Evolutionary conservation across 2,888 invertebrate genomes (phyloP).

Genomic region (Choristoneura rosaceana): DNA sequence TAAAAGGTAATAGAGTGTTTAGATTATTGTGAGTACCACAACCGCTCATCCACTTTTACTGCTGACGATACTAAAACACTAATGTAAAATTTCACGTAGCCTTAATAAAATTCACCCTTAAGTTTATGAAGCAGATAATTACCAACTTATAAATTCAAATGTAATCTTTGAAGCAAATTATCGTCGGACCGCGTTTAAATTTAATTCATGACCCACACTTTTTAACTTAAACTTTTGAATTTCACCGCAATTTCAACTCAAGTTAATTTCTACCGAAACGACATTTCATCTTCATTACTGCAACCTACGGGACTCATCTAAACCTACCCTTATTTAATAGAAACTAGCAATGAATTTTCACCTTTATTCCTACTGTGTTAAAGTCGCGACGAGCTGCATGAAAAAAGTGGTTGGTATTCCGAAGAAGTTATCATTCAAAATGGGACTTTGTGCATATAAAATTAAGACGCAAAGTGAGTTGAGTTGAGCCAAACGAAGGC

Average conservation of each 20-base stretch:
- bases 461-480: slow-evolving; percentile 11
- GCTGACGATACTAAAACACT: too few relatives aligned
- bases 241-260: slow-evolving; percentile 38
- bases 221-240: slow-evolving; percentile 38
- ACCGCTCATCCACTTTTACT: too few relatives aligned
- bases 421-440: slow-evolving; percentile 35
- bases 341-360: slow-evolving; percentile 10
- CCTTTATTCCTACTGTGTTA: slow-evolving; percentile 3
- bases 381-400: background rate
- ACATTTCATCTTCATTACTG: slow-evolving; percentile 42
- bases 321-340: slow-evolving; percentile 11
- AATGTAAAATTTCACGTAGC: too few relatives aligned
- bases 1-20: too few relatives aligned
- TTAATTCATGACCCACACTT: slow-evolving; percentile 38
- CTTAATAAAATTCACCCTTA: background rate
- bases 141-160: slow-evolving; percentile 10
- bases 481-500: slow-evolving; percentile 26
- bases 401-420: slow-evolving; percentile 3
- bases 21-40: too few relatives aligned
- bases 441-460: slow-evolving; percentile 31
- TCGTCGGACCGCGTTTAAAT: slow-evolving; percentile 34
- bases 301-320: slow-evolving; percentile 40
- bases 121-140: slow-evolving; percentile 3
- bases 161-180: slow-evolving; percentile 32
- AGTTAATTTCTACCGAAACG: slow-evolving; percentile 40